Base-by-base conservation (phyloP, 2,113 vertebrate species). In the Neoarius graeffei region DNA sequence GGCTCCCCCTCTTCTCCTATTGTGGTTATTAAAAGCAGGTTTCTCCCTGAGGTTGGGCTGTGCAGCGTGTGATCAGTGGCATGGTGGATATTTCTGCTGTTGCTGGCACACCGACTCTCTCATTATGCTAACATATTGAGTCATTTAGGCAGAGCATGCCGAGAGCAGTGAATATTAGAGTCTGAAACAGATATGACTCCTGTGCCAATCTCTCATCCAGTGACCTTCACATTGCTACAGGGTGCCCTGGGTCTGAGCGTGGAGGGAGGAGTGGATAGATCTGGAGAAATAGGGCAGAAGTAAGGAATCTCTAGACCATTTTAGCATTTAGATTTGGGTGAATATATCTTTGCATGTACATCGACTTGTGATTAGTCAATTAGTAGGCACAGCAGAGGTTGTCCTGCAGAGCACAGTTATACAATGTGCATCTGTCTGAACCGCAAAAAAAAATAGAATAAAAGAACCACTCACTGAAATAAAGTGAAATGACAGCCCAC, bases 61-160 rank as follows among this genome's bases (percentile, higher is more conserved):
- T 83, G 69, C 52, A 4, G 42, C n/a, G 8, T 76, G 66, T 87
- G 76, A 66, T n/a, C 30, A 62, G 81, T 15, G 52, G 80, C 67
- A 82, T 81, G 81, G 52, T 69, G 66, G 80, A 87, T 88, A 81
- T 84, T 86, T 87, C 81, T 86, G 64, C 52, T 48, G 42, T 74
- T 84, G 76, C 48, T 59, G 54, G 69, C 79, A 52, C 13, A 20
- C 20, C 8, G 57, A 73, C 87, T 67, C 69, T 66, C 83, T 91
- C 87, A 87, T 87, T 87, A 89, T 17, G 6, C 56, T 81, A 89
- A 89, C 85, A 86, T 83, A 86, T 69, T 85, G 88, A 86, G 77
- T 85, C 76, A 71, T 92, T 91, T 89, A 87, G 82, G 13, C 64
- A 66, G 64, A 87, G 64, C 62, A 62, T 7, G 50, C 60, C 30